A percentile compares a stretch with the other conserved stretches of the same genome.
Evolutionary conservation across 2,888 invertebrate species (phyloP).

Genomic region (Eulithis testata): DNA sequence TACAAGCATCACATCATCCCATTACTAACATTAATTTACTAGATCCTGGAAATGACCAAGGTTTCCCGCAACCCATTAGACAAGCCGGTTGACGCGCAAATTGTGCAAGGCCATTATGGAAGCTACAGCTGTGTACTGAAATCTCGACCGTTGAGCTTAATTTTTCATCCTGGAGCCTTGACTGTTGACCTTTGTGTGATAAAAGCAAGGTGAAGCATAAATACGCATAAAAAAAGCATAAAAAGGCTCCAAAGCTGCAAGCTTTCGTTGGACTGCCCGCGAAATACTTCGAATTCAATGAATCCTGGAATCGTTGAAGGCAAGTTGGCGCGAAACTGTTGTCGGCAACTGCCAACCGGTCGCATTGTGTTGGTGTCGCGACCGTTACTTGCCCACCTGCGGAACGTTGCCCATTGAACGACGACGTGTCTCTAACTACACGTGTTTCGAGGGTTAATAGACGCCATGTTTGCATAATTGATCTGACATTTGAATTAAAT

Average conservation of each 20-base stretch:
- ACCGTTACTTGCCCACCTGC: slow-evolving; percentile 83
- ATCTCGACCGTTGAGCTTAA: not conserved
- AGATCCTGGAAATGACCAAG: slow-evolving; percentile 42
- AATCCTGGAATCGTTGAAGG: slow-evolving; percentile 32
- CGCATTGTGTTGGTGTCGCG: slow-evolving; percentile 57
- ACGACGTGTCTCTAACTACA: slow-evolving; percentile 63
- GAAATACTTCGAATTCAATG: slow-evolving; percentile 10
- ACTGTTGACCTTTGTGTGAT: not conserved
- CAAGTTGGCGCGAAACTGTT: slow-evolving; percentile 53
- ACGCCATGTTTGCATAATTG: slow-evolving; percentile 51
- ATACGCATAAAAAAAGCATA: too few species aligned
- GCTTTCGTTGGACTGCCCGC: not conserved
- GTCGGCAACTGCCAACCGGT: slow-evolving; percentile 55
- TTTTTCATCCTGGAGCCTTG: not conserved
- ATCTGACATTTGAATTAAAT: slow-evolving; percentile 41
- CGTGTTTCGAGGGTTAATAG: slow-evolving; percentile 59
- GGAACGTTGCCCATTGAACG: slow-evolving; percentile 74
- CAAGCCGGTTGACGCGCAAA: slow-evolving; percentile 51
- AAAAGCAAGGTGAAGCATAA: not conserved
- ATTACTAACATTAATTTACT: slow-evolving; percentile 34
- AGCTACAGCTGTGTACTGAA: not conserved
- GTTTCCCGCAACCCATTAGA: slow-evolving; percentile 33
- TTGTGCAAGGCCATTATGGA: slow-evolving; percentile 37
- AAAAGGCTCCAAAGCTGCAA: not conserved
- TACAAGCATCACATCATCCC: slow-evolving; percentile 27